phyloP scores from a whole-genome alignment of 2,888 invertebrate species.

The Amblyjoppa fuscipennis region DNA sequence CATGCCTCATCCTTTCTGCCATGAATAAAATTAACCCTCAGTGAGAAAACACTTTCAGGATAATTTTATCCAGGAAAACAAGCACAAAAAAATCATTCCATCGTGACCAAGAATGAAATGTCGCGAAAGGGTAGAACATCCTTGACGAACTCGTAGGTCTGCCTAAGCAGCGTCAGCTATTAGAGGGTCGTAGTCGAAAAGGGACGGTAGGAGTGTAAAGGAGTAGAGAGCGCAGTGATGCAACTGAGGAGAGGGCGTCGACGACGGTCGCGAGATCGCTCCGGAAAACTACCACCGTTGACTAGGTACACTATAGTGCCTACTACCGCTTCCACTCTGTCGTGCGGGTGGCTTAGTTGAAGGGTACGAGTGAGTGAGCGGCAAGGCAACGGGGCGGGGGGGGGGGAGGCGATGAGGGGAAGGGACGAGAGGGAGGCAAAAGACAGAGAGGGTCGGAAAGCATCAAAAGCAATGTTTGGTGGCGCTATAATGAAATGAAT shows the following conservation, averaged over 20 bases:
- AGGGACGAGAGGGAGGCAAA: conserved; percentile 76
- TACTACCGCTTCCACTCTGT: conserved; percentile 46
- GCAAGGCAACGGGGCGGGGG: background rate
- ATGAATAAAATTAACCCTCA: background rate
- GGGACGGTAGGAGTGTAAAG: background rate
- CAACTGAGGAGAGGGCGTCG: conserved; percentile 64
- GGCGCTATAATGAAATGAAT: conserved; percentile 88
- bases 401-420: conserved; percentile 15
- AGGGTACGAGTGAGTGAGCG: conserved; percentile 49
- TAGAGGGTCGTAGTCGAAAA: conserved; percentile 12
- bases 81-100: background rate
- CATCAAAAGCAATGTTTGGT: conserved; percentile 88
- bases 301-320: conserved; percentile 22
- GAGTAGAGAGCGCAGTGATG: conserved; percentile 21
- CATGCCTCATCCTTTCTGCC: background rate
- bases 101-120: background rate
- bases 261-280: conserved; percentile 70
- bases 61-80: background rate
- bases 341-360: conserved; percentile 76
- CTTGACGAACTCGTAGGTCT: background rate
- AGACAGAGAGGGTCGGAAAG: conserved; percentile 77
- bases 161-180: background rate
- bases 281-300: conserved; percentile 1
- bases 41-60: background rate
- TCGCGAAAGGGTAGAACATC: background rate